Base-by-base conservation (phyloP, 2,888 invertebrate species). In the Pinctada fucata region DNA sequence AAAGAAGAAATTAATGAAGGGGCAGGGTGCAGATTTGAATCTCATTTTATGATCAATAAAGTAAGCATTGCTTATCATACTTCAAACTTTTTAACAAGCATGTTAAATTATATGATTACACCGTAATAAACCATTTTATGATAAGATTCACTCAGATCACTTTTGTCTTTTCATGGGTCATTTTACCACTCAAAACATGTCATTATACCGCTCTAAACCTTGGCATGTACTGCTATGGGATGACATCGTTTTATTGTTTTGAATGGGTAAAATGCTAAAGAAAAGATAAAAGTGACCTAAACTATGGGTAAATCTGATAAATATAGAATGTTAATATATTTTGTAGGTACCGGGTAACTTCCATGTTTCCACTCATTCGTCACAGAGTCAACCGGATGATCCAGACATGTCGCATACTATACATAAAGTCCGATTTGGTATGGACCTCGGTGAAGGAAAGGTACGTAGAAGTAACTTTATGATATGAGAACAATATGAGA, bases 311-410 rank as follows among this genome's bases (percentile, higher is more conserved):
- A 31, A 31, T 31, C 31, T 31, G 31, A 31, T 31, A 31, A 31
- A 31, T 31, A 31, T 31, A 31, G 31, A 31, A 31, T 31, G 31
- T 31, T 31, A 31, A 31, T 31, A 31, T 31, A 3, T 67, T 69
- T 72, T 84, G 3, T 83, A 93, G 93, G 93, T 94, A 31, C 94
- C 94, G 48, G 94, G 94, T 50, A 94, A 94, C 87, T 94, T 94
- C 88, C 94, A 94, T 88, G 91, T 94, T 2, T 94, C 94, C 2
- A 94, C 94, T 3, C 94, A 94, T 89, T 93, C 94, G 2, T 92
- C 94, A 1, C 81, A 88, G 13, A 77, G 86, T 8, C 94, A 94
- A 85, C 94, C 94, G 3, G 91, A 91, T 1, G 87, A 88, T 75
- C 93, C 93, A n/a, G 93, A 94, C 87, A 94, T 94, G 93, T 89